phyloP scores from a whole-genome alignment of 2,113 vertebrate species.

The Glaucomys volans region DNA sequence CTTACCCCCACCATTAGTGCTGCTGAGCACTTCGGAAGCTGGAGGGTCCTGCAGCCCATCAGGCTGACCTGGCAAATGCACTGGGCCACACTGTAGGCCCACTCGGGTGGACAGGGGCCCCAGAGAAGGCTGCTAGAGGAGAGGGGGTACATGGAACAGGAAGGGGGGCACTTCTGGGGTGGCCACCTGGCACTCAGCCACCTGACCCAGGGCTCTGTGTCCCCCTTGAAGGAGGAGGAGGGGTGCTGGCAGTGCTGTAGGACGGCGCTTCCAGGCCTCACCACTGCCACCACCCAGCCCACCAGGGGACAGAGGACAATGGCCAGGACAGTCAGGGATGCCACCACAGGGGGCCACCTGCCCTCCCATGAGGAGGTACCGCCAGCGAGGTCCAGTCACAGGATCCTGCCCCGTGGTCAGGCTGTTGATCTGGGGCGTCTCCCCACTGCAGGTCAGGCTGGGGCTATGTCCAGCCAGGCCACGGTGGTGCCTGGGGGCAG shows the following conservation, averaged over 20 bases:
- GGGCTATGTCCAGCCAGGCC: no score
- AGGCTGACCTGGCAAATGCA: background rate
- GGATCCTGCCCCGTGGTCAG: background rate
- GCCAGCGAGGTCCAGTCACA: fast-evolving
- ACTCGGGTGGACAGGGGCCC: no score
- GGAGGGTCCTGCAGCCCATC: no score
- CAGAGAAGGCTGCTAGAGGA: background rate
- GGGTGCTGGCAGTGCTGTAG: background rate
- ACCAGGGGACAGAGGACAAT: background rate
- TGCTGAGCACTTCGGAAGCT: background rate
- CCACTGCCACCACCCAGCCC: background rate
- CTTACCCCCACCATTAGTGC: background rate
- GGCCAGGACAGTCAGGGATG: background rate
- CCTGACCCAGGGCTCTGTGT: background rate
- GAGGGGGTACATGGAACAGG: background rate
- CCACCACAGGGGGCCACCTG: background rate
- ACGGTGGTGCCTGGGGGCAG: background rate
- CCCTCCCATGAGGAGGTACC: no score
- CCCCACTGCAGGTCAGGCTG: background rate
- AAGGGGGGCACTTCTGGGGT: background rate
- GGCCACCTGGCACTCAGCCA: background rate
- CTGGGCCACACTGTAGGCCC: background rate
- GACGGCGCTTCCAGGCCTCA: background rate
- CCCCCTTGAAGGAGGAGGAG: background rate
- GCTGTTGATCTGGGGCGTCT: background rate